Percentiles rank a stretch among this genome's conserved stretches.
phyloP scores from a whole-genome alignment of 2,113 vertebrate species.

The human (Homo sapiens) region GRCh38 chr21:43827001-43827500 shows the following conservation, averaged over 20 bases:
- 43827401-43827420: too few relatives aligned
- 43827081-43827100: not conserved
- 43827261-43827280: not conserved
- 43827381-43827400: not conserved
- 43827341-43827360: too few relatives aligned
- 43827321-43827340: too few relatives aligned
- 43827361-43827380: not conserved
- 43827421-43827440: too few relatives aligned
- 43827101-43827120: not conserved
- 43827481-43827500: too few relatives aligned
- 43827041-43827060: not conserved
- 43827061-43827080: not conserved
- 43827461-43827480: too few relatives aligned
- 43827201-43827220: not conserved
- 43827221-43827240: not conserved
- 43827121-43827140: too few relatives aligned
- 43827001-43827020: too few relatives aligned
- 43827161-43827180: not conserved
- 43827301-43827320: too few relatives aligned
- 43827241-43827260: too few relatives aligned
- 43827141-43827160: rapidly evolving
- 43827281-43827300: not conserved
- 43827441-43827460: too few relatives aligned
- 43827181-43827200: not conserved
- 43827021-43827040: too few relatives aligned